Base-by-base conservation (phyloP, 2,888 invertebrate species). In the Laothoe populi region DNA sequence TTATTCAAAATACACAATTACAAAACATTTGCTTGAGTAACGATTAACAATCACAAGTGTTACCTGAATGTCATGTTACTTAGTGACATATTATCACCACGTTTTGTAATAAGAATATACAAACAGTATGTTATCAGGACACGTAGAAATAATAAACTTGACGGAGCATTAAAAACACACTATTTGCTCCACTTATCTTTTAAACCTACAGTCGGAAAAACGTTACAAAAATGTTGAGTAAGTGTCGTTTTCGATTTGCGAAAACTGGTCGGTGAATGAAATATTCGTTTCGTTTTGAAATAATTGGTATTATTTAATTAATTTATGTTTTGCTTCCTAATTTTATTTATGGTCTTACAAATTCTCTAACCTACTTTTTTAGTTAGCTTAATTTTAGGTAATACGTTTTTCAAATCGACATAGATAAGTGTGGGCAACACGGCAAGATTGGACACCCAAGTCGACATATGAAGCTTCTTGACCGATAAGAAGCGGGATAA, bases 61-160 rank as follows among this genome's bases (percentile, higher is more conserved):
- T 35, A 45, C 24, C 26, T 45, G 45, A 59, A 45, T 44, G 26
- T 44, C 24, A 45, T 31, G n/a, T 45, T 45, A 59, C 59, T n/a
- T 16, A n/a, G 11, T 11, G 42, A 42, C 10, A 35, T 5, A 35
- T 53, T 53, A 53, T 35, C 31, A 19, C 53, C 53, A 53, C 53
- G 53, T 53, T 53, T 19, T 53, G 53, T 19, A 35, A 53, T 53
- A 35, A 53, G 53, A 35, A 53, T 19, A 35, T 35, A 31, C 13
- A 53, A 53, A 53, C 53, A 53, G 4, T 2, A 11, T 35, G 35
- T 53, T 53, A 53, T 53, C 53, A 19, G 2, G 19, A 11, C 53
- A 53, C 53, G 53, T 53, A 53, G 53, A 35, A 53, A 53, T 53
- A 53, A 53, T 53, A 53, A 53, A 53, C 31, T 53, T 16, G 49